phyloP scores from a whole-genome alignment of 1,140 invertebrate genomes.

The Catajapyx aquilonaris region DNA sequence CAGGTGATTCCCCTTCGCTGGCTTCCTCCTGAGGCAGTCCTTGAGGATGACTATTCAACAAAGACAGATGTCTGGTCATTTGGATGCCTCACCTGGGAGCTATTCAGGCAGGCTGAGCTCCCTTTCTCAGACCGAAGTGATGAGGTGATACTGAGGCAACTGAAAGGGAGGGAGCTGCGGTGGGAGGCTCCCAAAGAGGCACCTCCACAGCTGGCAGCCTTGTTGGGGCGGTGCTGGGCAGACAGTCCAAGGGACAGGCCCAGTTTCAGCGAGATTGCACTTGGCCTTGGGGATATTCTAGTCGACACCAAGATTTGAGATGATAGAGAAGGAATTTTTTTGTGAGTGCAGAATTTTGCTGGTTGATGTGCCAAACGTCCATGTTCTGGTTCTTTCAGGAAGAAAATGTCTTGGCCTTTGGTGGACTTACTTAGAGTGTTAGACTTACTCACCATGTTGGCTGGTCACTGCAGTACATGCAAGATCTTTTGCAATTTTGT shows the following conservation, averaged over 20 bases:
- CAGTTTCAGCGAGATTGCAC: conserved; percentile 28
- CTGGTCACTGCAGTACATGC: too few relatives aligned
- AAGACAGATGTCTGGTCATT: conserved; percentile 89
- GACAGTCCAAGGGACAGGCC: conserved; percentile 40
- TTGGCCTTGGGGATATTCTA: too few relatives aligned
- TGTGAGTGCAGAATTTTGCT: too few relatives aligned
- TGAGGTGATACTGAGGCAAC: conserved; percentile 43
- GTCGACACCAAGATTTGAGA: too few relatives aligned
- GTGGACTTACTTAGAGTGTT: too few relatives aligned
- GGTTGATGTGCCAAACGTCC: too few relatives aligned
- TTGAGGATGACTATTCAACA: conserved; percentile 77
- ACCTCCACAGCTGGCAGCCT: conserved; percentile 34
- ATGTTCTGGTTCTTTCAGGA: too few relatives aligned
- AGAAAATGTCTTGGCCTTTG: too few relatives aligned
- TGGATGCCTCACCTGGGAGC: conserved; percentile 75
- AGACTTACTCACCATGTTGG: too few relatives aligned
- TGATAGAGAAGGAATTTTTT: too few relatives aligned
- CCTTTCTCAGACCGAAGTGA: conserved; percentile 66
- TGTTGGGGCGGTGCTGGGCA: conserved; percentile 36
- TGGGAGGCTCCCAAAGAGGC: conserved; percentile 41
- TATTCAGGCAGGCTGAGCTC: conserved; percentile 64
- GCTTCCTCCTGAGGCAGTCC: conserved; percentile 68
- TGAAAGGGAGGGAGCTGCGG: conserved; percentile 38
- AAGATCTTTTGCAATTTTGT: too few relatives aligned
- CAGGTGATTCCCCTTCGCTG: conserved; percentile 57